A percentile compares a stretch with the other conserved stretches of the same genome.
Conservation (phyloP, 2,888 invertebrate genomes). For the Neoscelio sp. region DNA sequence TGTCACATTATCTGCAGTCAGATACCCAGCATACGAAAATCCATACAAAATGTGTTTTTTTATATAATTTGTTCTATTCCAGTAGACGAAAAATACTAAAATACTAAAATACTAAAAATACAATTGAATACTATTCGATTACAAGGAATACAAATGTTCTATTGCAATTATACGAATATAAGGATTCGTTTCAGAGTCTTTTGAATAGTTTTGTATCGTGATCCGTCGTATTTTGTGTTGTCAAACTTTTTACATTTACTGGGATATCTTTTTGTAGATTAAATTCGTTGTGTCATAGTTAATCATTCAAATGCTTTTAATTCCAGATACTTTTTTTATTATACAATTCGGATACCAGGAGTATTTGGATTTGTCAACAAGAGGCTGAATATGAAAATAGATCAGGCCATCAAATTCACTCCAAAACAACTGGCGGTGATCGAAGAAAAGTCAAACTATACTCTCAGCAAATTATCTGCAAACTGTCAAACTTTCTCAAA, state of each 20-base stretch:
- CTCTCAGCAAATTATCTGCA: constrained; percentile 32
- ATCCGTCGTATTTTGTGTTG: no score
- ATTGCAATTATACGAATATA: no score
- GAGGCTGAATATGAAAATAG: constrained; percentile 40
- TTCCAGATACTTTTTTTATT: constrained; percentile 70
- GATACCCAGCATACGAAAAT: no score
- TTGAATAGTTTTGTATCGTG: no score
- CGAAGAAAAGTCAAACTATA: constrained; percentile 63
- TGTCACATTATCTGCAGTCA: no score
- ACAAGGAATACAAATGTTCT: no score
- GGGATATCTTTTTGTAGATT: neutral
- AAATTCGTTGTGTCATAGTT: neutral
- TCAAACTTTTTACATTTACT: neutral
- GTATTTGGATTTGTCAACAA: constrained; percentile 63
- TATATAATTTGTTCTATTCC: no score
- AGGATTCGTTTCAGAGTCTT: no score
- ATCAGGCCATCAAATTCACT: constrained; percentile 68
- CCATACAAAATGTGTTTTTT: no score
- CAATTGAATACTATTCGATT: no score
- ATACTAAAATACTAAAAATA: no score
- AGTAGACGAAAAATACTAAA: no score
- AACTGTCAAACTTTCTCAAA: neutral
- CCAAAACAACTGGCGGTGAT: constrained; percentile 64
- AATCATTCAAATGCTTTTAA: neutral
- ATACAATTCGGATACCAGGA: constrained; percentile 58